Percentiles rank a stretch among this genome's conserved stretches.
These are phyloP conservation scores for Microctenopoma lineatum DNA, from an alignment of 2,797 vertebrate species.

Conservation along the genomic window DNA sequence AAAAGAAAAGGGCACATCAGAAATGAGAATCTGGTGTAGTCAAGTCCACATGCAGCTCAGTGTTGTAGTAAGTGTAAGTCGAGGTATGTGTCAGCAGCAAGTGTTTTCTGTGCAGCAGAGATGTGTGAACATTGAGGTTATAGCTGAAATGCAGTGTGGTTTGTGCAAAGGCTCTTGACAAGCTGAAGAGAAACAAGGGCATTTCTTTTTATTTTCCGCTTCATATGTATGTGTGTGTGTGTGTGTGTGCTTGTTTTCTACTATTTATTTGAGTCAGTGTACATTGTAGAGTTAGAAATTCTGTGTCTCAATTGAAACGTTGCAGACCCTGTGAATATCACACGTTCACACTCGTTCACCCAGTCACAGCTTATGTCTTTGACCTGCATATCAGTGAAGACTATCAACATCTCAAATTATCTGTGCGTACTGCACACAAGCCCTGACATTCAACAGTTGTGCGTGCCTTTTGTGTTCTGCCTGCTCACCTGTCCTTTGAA, in stretches of 20 bases:
- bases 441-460: constrained; percentile 55
- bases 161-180: constrained; percentile 69
- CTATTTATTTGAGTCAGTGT: constrained; percentile 14
- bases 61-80: constrained; percentile 43
- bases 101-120: constrained; percentile 44
- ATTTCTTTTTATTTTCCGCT: constrained; percentile 47
- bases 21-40: constrained; percentile 34
- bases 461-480: constrained; percentile 3
- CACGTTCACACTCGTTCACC: not conserved
- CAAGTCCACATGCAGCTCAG: constrained; percentile 23
- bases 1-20: constrained; percentile 13
- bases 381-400: constrained; percentile 56
- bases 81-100: constrained; percentile 62
- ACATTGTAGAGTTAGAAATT: constrained; percentile 3
- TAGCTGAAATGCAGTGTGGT: constrained; percentile 72
- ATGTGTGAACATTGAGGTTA: constrained; percentile 71
- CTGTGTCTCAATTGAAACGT: constrained; percentile 16
- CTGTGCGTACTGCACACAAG: constrained; percentile 67
- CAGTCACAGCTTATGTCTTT: constrained; percentile 27
- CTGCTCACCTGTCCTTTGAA: constrained; percentile 44
- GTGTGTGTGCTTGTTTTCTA: constrained; percentile 14
- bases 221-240: not conserved
- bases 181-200: constrained; percentile 40
- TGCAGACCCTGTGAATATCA: constrained; percentile 5
- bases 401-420: constrained; percentile 56